Conservation (phyloP, 1,140 invertebrate genomes). For the Zaprionus ghesquierei region DNA sequence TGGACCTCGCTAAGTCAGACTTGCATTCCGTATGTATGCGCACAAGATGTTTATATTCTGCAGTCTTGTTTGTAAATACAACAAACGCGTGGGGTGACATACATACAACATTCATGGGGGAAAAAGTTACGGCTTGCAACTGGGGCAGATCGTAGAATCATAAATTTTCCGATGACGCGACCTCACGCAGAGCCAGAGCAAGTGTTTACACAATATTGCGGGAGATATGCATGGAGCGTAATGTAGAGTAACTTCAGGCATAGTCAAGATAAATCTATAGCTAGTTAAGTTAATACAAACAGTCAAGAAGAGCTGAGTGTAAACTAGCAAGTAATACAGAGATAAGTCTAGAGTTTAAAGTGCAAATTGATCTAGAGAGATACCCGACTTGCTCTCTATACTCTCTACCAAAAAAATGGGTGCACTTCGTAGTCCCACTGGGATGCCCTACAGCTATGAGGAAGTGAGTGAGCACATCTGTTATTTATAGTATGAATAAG, state of each 20-base stretch:
- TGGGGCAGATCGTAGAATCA: neutral
- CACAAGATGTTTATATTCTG: neutral
- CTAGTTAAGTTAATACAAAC: too few relatives aligned
- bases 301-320: too few relatives aligned
- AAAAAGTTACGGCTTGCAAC: neutral
- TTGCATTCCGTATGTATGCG: neutral
- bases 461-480: slow-evolving; percentile 44
- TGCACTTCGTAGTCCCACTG: neutral
- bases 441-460: neutral
- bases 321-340: neutral
- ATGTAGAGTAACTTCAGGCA: neutral
- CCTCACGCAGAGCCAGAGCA: neutral
- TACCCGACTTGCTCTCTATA: too few relatives aligned
- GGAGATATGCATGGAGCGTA: neutral
- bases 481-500: slow-evolving; percentile 49
- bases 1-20: neutral
- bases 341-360: neutral
- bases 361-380: too few relatives aligned
- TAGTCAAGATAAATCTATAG: too few relatives aligned
- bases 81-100: neutral
- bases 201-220: neutral
- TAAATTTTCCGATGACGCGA: neutral
- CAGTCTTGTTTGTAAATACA: neutral
- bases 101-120: neutral
- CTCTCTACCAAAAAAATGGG: neutral